Evolutionary conservation across 1,140 invertebrate genomes (phyloP).

Genomic region (Heliothis virescens): DNA sequence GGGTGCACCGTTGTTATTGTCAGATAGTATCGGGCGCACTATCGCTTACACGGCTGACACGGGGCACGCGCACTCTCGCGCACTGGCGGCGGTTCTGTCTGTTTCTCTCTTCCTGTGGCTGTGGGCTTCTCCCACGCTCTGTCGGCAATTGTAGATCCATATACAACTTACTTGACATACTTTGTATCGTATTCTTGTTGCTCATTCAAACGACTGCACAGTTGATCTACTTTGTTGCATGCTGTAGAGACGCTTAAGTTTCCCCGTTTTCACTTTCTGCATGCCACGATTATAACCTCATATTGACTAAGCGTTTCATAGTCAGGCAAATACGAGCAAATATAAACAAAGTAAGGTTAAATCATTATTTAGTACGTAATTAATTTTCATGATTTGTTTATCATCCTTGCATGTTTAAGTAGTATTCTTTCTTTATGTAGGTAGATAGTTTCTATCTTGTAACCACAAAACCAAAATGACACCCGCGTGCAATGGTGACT

Average conservation of each 20-base stretch:
- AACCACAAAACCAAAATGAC: conserved; percentile 42
- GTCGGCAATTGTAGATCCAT: conserved; percentile 70
- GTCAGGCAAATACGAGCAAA: neutral
- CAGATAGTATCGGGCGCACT: conserved; percentile 77
- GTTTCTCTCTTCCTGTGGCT: conserved; percentile 87
- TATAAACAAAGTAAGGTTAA: neutral
- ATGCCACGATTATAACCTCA: conserved; percentile 22
- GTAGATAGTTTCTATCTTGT: conserved; percentile 42
- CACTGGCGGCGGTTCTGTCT: conserved; percentile 85
- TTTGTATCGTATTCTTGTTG: conserved; percentile 28
- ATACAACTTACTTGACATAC: conserved; percentile 56
- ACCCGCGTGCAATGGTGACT: conserved; percentile 20
- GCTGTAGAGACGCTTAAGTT: conserved; percentile 45
- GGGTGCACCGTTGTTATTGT: conserved; percentile 74
- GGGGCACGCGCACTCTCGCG: conserved; percentile 79
- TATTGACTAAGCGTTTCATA: neutral
- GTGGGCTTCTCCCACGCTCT: conserved; percentile 81
- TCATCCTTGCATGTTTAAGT: conserved; percentile 41
- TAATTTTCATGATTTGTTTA: conserved; percentile 21
- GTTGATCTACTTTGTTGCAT: conserved; percentile 44
- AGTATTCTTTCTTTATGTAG: conserved; percentile 41
- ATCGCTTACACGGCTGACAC: conserved; percentile 81
- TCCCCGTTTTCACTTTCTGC: conserved; percentile 43
- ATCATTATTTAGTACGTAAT: conserved; percentile 12
- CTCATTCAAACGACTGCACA: conserved; percentile 38